phyloP scores from a whole-genome alignment of 2,888 invertebrate species.

The Syrista parreyssii region DNA sequence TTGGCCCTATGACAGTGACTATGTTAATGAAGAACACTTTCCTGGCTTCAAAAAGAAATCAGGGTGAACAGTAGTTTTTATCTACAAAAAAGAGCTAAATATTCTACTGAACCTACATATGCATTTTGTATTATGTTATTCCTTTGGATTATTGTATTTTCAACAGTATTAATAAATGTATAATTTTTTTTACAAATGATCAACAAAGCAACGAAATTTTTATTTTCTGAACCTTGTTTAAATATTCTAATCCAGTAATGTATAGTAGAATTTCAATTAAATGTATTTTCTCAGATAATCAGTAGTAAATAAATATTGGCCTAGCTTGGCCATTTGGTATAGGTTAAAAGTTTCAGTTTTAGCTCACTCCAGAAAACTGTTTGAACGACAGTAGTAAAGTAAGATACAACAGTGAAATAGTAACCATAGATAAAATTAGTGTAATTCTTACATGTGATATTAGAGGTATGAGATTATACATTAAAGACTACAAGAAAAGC shows the following conservation, averaged over 20 bases:
- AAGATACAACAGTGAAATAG: neutral
- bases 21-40: slow-evolving; percentile 94
- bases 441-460: neutral
- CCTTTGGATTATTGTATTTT: neutral
- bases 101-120: neutral
- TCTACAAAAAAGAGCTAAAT: neutral
- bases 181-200: neutral
- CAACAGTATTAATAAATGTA: neutral
- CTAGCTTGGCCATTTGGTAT: neutral
- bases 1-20: slow-evolving; percentile 94
- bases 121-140: neutral
- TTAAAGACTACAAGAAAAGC: neutral
- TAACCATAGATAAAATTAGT: neutral
- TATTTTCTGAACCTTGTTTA: neutral
- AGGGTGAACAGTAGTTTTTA: neutral
- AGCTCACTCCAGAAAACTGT: neutral
- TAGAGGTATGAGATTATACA: neutral
- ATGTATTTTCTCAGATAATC: neutral
- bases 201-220: neutral
- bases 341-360: neutral
- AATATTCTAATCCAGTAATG: neutral
- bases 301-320: neutral
- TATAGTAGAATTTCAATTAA: neutral
- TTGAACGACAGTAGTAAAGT: neutral
- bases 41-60: slow-evolving; percentile 72